A percentile compares a stretch with the other conserved stretches of the same genome.
phyloP scores from a whole-genome alignment of 64 coral and sea anemone species.

The Anthopleura sola region DNA sequence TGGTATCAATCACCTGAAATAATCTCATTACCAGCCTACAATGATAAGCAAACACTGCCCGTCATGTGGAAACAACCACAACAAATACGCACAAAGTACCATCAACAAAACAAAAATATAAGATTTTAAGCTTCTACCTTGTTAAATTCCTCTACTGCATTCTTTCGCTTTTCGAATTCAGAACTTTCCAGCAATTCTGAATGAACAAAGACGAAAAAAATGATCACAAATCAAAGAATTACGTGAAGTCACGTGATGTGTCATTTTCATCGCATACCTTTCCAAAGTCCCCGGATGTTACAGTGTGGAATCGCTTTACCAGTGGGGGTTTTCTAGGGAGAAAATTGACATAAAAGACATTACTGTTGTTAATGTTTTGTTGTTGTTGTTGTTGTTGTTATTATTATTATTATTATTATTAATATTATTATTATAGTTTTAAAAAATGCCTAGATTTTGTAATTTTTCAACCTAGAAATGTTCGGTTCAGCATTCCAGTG shows the following conservation, averaged over 20 bases:
- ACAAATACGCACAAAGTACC: too few species aligned
- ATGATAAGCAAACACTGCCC: too few species aligned
- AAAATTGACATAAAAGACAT: neutral
- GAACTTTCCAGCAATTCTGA: neutral
- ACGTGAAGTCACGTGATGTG: neutral
- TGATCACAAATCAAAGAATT: too few species aligned
- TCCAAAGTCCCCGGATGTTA: slow-evolving; percentile 67
- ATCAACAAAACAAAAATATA: too few species aligned
- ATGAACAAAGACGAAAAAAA: neutral
- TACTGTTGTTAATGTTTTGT: neutral
- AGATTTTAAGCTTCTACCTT: too few species aligned
- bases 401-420: too few species aligned
- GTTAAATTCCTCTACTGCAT: slow-evolving; percentile 67
- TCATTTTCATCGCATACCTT: slow-evolving; percentile 28
- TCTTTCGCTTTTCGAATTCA: slow-evolving; percentile 74
- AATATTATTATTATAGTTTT: too few species aligned
- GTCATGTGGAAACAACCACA: too few species aligned
- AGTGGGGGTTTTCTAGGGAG: slow-evolving; percentile 5
- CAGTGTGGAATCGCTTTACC: slow-evolving; percentile 48
- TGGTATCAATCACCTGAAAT: too few species aligned
- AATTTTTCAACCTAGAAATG: too few species aligned
- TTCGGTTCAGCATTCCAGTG: too few species aligned
- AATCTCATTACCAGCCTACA: neutral
- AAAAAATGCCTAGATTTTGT: neutral
- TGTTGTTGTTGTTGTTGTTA: too few species aligned